These are phyloP conservation scores for Tetragonula carbonaria DNA, from an alignment of 2,888 invertebrate species.

Conservation along the genomic window DNA sequence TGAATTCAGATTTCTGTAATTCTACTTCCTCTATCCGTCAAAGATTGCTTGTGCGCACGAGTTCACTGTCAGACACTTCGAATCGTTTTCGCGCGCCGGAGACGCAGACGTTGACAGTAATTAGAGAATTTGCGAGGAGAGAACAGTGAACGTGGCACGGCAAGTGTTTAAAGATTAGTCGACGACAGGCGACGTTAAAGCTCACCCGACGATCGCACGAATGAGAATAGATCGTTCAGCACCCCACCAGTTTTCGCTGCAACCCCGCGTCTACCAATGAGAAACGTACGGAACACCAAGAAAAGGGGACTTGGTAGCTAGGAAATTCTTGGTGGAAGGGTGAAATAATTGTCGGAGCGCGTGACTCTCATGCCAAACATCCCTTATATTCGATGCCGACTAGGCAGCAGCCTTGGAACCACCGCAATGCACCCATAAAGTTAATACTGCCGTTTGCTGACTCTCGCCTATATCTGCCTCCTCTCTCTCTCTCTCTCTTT, in stretches of 20 bases:
- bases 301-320: slow-evolving; percentile 52
- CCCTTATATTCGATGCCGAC: slow-evolving; percentile 70
- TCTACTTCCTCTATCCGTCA: background rate
- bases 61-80: too few relatives aligned
- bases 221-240: slow-evolving; percentile 36
- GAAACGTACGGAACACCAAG: slow-evolving; percentile 54
- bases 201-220: slow-evolving; percentile 26
- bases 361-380: slow-evolving; percentile 81
- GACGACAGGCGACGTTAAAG: slow-evolving; percentile 65
- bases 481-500: slow-evolving; percentile 26
- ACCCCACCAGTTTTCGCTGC: slow-evolving; percentile 47
- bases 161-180: slow-evolving; percentile 76
- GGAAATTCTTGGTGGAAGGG: slow-evolving; percentile 69
- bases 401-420: slow-evolving; percentile 75
- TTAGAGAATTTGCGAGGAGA: slow-evolving; percentile 54
- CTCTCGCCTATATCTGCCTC: slow-evolving; percentile 60
- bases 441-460: slow-evolving; percentile 75
- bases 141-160: slow-evolving; percentile 63
- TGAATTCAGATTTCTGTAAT: background rate
- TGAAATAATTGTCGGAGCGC: slow-evolving; percentile 81
- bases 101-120: background rate
- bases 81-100: too few relatives aligned
- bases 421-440: slow-evolving; percentile 82
- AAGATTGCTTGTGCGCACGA: background rate
- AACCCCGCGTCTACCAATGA: slow-evolving; percentile 68